A percentile compares a stretch with the other conserved stretches of the same genome.
Evolutionary conservation across 2,797 vertebrate genomes (phyloP).

Genomic region (Catharus ustulatus): DNA sequence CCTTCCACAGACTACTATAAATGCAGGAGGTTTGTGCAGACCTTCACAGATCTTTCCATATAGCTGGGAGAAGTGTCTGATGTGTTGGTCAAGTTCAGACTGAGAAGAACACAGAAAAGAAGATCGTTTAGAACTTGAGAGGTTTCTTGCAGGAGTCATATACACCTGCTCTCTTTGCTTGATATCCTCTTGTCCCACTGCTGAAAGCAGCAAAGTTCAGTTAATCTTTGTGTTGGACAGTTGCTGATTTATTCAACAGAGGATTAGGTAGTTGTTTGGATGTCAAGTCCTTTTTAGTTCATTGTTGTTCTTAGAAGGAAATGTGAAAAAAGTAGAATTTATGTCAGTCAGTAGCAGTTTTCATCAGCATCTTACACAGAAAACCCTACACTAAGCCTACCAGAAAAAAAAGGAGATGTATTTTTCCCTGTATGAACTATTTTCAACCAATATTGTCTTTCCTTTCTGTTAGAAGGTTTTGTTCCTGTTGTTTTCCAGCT

Average conservation of each 20-base stretch:
- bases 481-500: not conserved
- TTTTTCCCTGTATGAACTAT: not conserved
- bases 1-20: not conserved
- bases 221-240: not conserved
- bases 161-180: not conserved
- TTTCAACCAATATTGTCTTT: not conserved
- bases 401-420: not conserved
- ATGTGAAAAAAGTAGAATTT: not conserved
- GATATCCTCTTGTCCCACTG: not conserved
- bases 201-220: not conserved
- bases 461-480: not conserved
- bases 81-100: not conserved
- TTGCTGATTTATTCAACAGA: not conserved
- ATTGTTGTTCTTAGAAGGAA: not conserved
- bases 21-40: not conserved
- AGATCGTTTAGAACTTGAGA: not conserved
- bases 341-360: not conserved
- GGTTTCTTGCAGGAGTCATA: not conserved
- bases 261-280: not conserved
- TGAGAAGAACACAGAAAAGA: not conserved
- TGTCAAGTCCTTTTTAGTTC: not conserved
- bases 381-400: not conserved
- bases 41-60: not conserved
- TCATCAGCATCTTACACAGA: not conserved
- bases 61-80: not conserved